Evolutionary conservation across 2,797 vertebrate species (phyloP).

Genomic region (Notolabrus celidotus): DNA sequence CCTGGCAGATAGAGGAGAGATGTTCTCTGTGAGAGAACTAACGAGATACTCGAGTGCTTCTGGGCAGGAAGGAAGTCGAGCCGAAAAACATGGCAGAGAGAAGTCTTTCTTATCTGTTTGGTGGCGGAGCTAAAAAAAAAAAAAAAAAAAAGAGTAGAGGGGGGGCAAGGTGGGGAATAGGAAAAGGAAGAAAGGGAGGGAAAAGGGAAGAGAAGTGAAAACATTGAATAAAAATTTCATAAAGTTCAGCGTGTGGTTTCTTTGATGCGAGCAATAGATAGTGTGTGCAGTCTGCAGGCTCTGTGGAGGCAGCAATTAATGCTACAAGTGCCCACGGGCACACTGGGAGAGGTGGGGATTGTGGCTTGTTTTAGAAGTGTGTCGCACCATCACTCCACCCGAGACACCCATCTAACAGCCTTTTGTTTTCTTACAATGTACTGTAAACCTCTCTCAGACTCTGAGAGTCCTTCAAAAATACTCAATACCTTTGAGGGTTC

Average conservation of each 20-base stretch:
- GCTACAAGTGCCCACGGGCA: conserved; percentile 79
- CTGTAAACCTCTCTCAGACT: conserved; percentile 28
- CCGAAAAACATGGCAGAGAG: conserved; percentile 79
- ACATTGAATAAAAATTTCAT: conserved; percentile 89
- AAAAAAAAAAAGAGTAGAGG: conserved; percentile 45
- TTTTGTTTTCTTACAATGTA: conserved; percentile 55
- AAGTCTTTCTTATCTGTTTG: conserved; percentile 86
- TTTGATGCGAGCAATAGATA: conserved; percentile 85
- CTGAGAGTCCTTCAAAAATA: conserved; percentile 1
- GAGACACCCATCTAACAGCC: conserved; percentile 55
- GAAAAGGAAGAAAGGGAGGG: conserved; percentile 76
- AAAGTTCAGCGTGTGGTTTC: conserved; percentile 84
- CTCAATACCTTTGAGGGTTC: conserved; percentile 4
- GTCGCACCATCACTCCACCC: conserved; percentile 66
- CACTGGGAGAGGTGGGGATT: conserved; percentile 55
- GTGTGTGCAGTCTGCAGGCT: conserved; percentile 82
- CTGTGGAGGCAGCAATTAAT: conserved; percentile 86
- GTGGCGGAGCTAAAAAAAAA: conserved; percentile 66
- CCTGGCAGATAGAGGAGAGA: conserved; percentile 80
- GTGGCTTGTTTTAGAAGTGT: conserved; percentile 72
- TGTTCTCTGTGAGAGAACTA: conserved; percentile 82
- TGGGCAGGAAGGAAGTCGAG: conserved; percentile 88
- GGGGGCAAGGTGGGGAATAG: conserved; percentile 77
- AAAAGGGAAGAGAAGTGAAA: conserved; percentile 82
- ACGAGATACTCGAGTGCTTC: conserved; percentile 83